Conservation (phyloP, 2,888 invertebrate species). For the Electrophaes corylata region DNA sequence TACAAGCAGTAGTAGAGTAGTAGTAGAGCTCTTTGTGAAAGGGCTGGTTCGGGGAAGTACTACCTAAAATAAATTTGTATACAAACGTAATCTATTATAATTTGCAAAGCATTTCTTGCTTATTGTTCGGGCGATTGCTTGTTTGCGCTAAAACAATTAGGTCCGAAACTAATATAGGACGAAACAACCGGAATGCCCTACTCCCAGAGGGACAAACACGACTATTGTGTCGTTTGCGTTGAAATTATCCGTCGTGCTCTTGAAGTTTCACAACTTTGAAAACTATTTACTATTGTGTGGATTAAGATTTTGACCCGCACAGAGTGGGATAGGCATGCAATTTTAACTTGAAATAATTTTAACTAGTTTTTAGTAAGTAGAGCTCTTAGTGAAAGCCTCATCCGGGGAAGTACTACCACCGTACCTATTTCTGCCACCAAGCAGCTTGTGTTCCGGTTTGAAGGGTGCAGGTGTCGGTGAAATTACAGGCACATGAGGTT, state of each 20-base stretch:
- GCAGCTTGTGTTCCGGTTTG: no score
- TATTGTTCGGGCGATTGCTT: conserved; percentile 35
- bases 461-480: no score
- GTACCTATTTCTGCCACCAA: no score
- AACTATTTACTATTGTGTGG: conserved; percentile 26
- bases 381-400: no score
- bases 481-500: no score
- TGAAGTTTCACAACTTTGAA: conserved; percentile 23
- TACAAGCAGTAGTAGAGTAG: no score
- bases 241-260: conserved; percentile 46
- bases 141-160: conserved; percentile 60
- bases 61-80: no score
- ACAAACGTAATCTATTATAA: conserved; percentile 1
- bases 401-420: no score
- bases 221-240: conserved; percentile 42
- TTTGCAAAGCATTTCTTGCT: conserved; percentile 25
- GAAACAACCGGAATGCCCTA: conserved; percentile 42
- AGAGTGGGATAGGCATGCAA: neutral
- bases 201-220: conserved; percentile 50
- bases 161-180: conserved; percentile 58
- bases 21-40: no score
- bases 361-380: no score
- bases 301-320: conserved; percentile 1
- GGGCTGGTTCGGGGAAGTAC: no score
- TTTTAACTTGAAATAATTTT: neutral